Evolutionary conservation across 2,797 vertebrate genomes (phyloP), one percentile per base, ranked within the genome.

Genomic region (Chaetophractus vellerosus): DNA sequence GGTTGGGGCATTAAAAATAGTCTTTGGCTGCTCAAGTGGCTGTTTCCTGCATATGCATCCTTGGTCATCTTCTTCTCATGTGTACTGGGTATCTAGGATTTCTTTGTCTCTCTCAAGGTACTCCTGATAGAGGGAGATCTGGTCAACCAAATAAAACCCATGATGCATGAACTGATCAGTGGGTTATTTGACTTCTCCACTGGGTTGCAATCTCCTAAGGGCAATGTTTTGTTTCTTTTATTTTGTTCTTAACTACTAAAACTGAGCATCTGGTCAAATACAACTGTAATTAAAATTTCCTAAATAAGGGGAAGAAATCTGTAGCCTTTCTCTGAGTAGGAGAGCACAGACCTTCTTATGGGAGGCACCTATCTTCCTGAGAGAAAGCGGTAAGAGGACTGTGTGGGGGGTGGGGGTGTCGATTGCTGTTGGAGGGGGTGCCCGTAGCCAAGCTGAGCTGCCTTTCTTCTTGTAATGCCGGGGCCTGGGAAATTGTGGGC

Each of bases 361-460:
- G 48, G 11, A 66, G 63, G 19, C 23, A 0, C 19, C 26, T 5
- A 4, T 1, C 26, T 74, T 84, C 15, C 36, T 36, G 21, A 0
- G n/a, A 50, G 66, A 26, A 90, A 31, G 31, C 5, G 21, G 28
- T 64, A 4, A 16, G 2, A n/a, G 48, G 63, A n/a, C 24, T 57
- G 31, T 0, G 28, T 38, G 19, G 31, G 26, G 16, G 19, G 21
- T 1, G 11, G 10, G 31, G 26, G 16, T 14, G 21, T 1, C 6
- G 10, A 21, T 8, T 31, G 2, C 33, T 48, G 23, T 11, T 50
- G 45, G 83, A 48, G 45, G 14, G 31, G 16, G 9, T 15, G 52
- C 23, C 2, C n/a, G 74, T 33, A 6, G 23, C 41, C 9, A 21
- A 28, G 66, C 24, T 41, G 57, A 79, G 18, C 31, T 24, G 2